Conservation (phyloP, 2,113 vertebrate species). For the Delphinus delphis region DNA sequence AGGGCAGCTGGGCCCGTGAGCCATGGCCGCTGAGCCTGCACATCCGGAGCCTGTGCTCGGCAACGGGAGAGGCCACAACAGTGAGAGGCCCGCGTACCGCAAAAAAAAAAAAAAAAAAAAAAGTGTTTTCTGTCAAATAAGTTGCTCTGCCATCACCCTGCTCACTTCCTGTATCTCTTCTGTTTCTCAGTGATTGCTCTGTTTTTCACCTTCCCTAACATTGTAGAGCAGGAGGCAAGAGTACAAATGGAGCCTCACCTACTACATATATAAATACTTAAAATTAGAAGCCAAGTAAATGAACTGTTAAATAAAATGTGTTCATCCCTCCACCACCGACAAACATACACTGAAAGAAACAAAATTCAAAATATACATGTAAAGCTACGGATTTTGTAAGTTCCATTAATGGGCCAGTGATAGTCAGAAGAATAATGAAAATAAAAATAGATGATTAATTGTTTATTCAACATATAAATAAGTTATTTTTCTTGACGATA, state of each 20-base stretch:
- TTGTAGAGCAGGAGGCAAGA: not conserved
- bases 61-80: too few relatives aligned
- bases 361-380: not conserved
- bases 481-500: not conserved
- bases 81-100: too few relatives aligned
- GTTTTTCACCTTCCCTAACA: not conserved
- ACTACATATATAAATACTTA: not conserved
- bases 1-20: too few relatives aligned
- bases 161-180: not conserved
- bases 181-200: not conserved
- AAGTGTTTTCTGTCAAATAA: not conserved
- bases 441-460: not conserved
- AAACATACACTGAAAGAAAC: not conserved
- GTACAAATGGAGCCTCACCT: not conserved
- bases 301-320: not conserved
- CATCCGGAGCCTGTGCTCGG: too few relatives aligned
- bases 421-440: not conserved
- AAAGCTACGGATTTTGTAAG: not conserved
- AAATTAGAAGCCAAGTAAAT: not conserved
- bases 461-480: not conserved
- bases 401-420: not conserved
- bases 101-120: too few relatives aligned
- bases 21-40: too few relatives aligned
- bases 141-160: not conserved
- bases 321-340: not conserved